Base-by-base conservation (phyloP, 2,888 invertebrate species). In the Pristionchus arcanus region DNA sequence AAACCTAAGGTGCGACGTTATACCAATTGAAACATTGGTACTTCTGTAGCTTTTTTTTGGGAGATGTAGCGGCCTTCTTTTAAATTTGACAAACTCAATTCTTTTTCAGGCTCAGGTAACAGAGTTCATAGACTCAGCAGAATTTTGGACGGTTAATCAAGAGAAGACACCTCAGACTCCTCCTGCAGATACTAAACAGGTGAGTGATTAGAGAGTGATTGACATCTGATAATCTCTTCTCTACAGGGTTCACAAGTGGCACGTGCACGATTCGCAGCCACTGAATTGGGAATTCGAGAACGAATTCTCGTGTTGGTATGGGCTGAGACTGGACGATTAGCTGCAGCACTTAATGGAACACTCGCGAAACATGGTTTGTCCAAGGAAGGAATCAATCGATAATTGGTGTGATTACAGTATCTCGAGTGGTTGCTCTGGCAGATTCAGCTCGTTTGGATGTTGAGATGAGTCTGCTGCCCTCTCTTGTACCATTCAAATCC, bases 231-330 rank as follows among this genome's bases (percentile, higher is more conserved):
- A 28, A 28, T 31, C 21, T 85, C 31, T 42, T 49, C 42, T 49
- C 42, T 49, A 5, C 68, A 87, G 87, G 31, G 34, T 87, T 66
- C 87, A 11, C 87, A 87, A 88, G 91, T 94, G 0, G 91, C 92
- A 89, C 96, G 98, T 3, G 98, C 98, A 0, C 96, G 98, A 37
- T 99, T 98, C 96, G 98, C 98, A 95, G 98, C 97, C 85, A 98
- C 98, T 0, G 99, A 99, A 95, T 96, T 99, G 90, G 98, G 98
- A 31, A 98, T 98, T 93, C 96, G 97, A 91, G 97, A 97, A 92
- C 97, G 97, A 94, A 95, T 98, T 25, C 97, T 98, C 94, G 97
- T 98, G 59, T 98, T 97, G 31, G 97, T 98, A 66, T 96, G 98
- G 90, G 94, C 93, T 2, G 94, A 97, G 97, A 97, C 97, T 90